These are phyloP conservation scores for Hyles euphorbiae DNA, from an alignment of 1,140 invertebrate species.

Conservation along the genomic window DNA sequence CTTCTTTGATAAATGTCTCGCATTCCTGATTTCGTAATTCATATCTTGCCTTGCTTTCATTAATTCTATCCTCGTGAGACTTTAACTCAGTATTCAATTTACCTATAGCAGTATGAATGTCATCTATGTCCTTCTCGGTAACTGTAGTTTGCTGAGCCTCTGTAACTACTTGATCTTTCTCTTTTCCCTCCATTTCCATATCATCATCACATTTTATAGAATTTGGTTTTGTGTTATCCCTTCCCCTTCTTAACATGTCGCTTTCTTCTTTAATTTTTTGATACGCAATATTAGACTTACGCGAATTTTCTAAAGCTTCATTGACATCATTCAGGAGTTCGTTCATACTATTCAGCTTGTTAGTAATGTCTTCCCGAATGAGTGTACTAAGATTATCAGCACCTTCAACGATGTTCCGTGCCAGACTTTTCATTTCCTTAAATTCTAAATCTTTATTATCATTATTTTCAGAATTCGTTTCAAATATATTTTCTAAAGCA, in stretches of 20 bases:
- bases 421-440: conserved; percentile 60
- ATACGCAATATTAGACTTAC: conserved; percentile 60
- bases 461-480: conserved; percentile 39
- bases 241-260: conserved; percentile 24
- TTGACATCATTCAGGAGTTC: conserved; percentile 69
- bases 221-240: not conserved
- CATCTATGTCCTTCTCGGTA: conserved; percentile 46
- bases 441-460: conserved; percentile 57
- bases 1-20: conserved; percentile 58
- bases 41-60: conserved; percentile 49
- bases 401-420: conserved; percentile 57
- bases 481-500: conserved; percentile 44
- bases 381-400: conserved; percentile 63
- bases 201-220: conserved; percentile 4
- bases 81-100: conserved; percentile 54
- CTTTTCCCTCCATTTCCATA: conserved; percentile 10
- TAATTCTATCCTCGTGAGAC: conserved; percentile 56
- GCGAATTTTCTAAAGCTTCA: conserved; percentile 63
- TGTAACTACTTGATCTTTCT: conserved; percentile 15
- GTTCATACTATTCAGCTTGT: conserved; percentile 70
- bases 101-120: conserved; percentile 50
- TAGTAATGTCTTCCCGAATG: conserved; percentile 65
- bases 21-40: conserved; percentile 56
- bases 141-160: conserved; percentile 21
- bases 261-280: conserved; percentile 51